Conservation (phyloP, 2,113 vertebrate genomes). For the Mastomys natalensis region DNA sequence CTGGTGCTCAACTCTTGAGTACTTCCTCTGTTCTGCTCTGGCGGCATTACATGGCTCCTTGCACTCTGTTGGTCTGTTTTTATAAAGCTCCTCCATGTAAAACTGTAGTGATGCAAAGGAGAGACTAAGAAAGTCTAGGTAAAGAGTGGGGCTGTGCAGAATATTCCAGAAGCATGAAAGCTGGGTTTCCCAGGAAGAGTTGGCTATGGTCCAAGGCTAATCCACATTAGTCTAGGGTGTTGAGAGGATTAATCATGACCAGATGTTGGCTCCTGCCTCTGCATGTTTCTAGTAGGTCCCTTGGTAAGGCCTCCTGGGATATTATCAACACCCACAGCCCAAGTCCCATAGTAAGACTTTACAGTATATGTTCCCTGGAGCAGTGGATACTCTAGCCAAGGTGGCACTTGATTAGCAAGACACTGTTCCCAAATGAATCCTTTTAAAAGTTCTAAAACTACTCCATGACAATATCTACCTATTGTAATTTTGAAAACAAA, state of each 20-base stretch:
- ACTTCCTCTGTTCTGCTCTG: neutral
- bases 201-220: constrained; percentile 63
- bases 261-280: constrained; percentile 62
- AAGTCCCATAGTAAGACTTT: constrained; percentile 12
- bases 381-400: neutral
- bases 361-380: neutral
- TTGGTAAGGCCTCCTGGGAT: constrained; percentile 29
- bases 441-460: neutral
- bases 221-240: constrained; percentile 54
- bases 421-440: neutral
- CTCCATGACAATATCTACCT: neutral
- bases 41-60: neutral
- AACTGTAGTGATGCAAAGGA: neutral
- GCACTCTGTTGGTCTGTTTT: neutral
- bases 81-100: neutral
- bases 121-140: neutral
- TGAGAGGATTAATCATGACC: constrained; percentile 75
- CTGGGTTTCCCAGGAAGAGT: constrained; percentile 32
- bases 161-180: neutral
- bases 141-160: neutral
- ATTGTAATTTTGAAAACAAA: neutral
- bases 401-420: neutral
- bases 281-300: constrained; percentile 9
- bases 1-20: neutral
- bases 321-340: constrained; percentile 38